Evolutionary conservation across 2,888 invertebrate genomes (phyloP).

Genomic region (Hybos culiciformis): DNA sequence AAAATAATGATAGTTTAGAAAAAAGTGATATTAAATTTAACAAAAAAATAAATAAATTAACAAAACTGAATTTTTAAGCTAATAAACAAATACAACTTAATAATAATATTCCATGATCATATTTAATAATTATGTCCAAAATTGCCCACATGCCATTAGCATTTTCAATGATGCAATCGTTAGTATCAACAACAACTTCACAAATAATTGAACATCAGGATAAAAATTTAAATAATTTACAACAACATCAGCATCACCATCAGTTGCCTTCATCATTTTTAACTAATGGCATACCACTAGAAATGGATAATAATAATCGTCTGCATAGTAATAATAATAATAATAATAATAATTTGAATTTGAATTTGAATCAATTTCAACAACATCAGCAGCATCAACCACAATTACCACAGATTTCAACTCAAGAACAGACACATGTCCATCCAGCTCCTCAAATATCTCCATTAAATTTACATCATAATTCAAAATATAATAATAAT

Average conservation of each 20-base stretch:
- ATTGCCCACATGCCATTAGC: slow-evolving; percentile 15
- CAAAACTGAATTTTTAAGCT: slow-evolving; percentile 3
- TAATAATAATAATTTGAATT: slow-evolving; percentile 15
- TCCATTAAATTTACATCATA: slow-evolving; percentile 12
- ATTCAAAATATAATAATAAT: no score
- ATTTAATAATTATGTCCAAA: slow-evolving; percentile 10
- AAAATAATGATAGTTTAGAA: not conserved
- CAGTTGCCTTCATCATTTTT: slow-evolving; percentile 12
- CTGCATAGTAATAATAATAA: no score
- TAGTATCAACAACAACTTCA: slow-evolving; percentile 19
- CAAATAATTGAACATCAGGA: slow-evolving; percentile 9
- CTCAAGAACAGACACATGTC: not conserved
- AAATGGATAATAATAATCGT: slow-evolving; percentile 14
- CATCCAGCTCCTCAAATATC: slow-evolving; percentile 1
- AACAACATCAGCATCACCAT: slow-evolving; percentile 10
- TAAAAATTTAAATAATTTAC: slow-evolving; percentile 10
- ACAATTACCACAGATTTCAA: slow-evolving; percentile 15
- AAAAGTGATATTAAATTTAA: slow-evolving; percentile 1
- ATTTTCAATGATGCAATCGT: slow-evolving; percentile 32
- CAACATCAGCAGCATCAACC: slow-evolving; percentile 11
- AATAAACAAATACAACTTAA: not conserved
- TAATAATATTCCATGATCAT: not conserved
- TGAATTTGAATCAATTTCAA: no score
- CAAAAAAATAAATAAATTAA: slow-evolving; percentile 4
- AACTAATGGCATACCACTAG: no score